A percentile compares a stretch with the other conserved stretches of the same genome.
These are phyloP conservation scores for Aplochiton taeniatus DNA, from an alignment of 2,797 vertebrate species.

Conservation along the genomic window DNA sequence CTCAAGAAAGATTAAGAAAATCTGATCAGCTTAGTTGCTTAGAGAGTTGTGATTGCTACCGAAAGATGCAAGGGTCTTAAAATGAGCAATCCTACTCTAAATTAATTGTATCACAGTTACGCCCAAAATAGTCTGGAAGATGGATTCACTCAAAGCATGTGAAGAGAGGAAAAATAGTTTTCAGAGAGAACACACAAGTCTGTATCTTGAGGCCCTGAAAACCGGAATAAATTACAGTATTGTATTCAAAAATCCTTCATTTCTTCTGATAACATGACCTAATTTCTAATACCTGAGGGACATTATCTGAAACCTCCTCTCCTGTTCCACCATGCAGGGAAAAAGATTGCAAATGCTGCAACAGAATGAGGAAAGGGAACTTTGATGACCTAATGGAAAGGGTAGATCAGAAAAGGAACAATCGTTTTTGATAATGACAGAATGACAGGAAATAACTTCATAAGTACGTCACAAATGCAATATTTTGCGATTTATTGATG, in stretches of 20 bases:
- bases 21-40: too few relatives aligned
- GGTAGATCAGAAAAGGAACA: slow-evolving; percentile 26
- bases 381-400: slow-evolving; percentile 39
- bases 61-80: too few relatives aligned
- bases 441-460: too few relatives aligned
- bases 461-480: too few relatives aligned
- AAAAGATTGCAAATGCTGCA: slow-evolving; percentile 32
- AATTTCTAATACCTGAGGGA: slow-evolving; percentile 70
- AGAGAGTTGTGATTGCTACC: too few relatives aligned
- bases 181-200: slow-evolving; percentile 63
- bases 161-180: slow-evolving; percentile 33
- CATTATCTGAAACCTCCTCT: slow-evolving; percentile 54
- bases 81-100: slow-evolving; percentile 12
- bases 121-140: slow-evolving; percentile 58
- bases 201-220: slow-evolving; percentile 60
- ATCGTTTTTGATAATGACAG: not conserved
- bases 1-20: too few relatives aligned
- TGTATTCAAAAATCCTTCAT: slow-evolving; percentile 59
- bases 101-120: slow-evolving; percentile 49
- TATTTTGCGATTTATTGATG: too few relatives aligned
- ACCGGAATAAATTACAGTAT: slow-evolving; percentile 69
- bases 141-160: slow-evolving; percentile 60
- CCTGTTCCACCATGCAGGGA: slow-evolving; percentile 37
- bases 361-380: slow-evolving; percentile 30
- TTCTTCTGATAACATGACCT: slow-evolving; percentile 68